These are phyloP conservation scores for Pangasius krempfi DNA, from an alignment of 2,797 vertebrate genomes.

Conservation along the genomic window DNA sequence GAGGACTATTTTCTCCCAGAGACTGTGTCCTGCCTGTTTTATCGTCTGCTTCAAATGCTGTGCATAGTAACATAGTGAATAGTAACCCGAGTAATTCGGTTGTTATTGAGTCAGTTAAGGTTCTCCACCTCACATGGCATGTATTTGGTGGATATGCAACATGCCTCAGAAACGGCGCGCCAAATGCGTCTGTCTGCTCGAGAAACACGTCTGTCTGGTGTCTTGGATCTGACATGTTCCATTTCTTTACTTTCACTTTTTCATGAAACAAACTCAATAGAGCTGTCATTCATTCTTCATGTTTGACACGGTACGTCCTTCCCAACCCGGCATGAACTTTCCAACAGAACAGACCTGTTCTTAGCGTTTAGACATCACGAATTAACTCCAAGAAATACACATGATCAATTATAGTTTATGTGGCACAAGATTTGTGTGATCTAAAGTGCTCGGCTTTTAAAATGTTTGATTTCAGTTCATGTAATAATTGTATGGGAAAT, in stretches of 20 bases:
- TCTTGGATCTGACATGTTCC: background rate
- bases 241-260: background rate
- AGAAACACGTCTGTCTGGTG: too few relatives aligned
- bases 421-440: background rate
- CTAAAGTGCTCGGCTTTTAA: background rate
- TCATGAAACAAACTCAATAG: background rate
- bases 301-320: background rate
- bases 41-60: background rate
- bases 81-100: background rate
- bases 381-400: background rate
- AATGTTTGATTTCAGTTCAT: background rate
- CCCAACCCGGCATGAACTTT: too few relatives aligned
- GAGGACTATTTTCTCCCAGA: background rate
- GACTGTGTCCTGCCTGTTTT: background rate
- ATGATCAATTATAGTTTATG: background rate
- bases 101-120: slow-evolving; percentile 9
- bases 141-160: background rate
- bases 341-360: background rate
- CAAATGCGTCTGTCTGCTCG: background rate
- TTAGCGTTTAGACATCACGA: too few relatives aligned
- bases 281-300: background rate
- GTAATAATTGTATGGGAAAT: background rate
- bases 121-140: background rate
- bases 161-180: too few relatives aligned
- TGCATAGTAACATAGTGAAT: slow-evolving; percentile 13